Base-by-base conservation (phyloP, 2,113 vertebrate species). In the Chascanopsetta lugubris region DNA sequence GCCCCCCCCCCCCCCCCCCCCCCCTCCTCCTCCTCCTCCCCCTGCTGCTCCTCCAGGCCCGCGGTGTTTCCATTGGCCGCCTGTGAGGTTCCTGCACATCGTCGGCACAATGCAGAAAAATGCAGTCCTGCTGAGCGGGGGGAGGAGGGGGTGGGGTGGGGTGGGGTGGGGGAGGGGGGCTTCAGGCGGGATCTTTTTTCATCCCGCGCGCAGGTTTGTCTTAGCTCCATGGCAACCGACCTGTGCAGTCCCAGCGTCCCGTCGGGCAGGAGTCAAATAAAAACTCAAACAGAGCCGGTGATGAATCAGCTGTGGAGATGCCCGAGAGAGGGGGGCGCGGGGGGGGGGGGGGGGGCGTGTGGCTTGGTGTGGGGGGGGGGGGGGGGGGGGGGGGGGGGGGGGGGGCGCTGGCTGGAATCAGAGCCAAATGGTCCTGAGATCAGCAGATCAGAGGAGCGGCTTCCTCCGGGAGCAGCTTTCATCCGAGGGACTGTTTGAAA, bases 151-250 rank as follows among this genome's bases (percentile, higher is more conserved):
- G n/a, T n/a, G n/a, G n/a, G n/a, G n/a, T n/a, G n/a, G n/a, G n/a
- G n/a, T n/a, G n/a, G n/a, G n/a, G n/a, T n/a, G n/a, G n/a, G n/a
- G n/a, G n/a, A n/a, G n/a, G n/a, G n/a, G n/a, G 6, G 70, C 70
- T 86, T 80, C 55, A 58, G 81, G 75, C 79, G 80, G 72, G 72
- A 72, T 60, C 30, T 72, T 80, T 81, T 65, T 77, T 58, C 46
- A 73, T 62, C 61, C 53, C 0, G 56, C 0, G 56, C 0, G 26
- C 77, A 85, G 79, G 82, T 90, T 90, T 89, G 72, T 81, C 71
- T 80, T 70, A 69, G 73, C 72, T 77, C 88, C 81, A 83, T 87
- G 75, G 85, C 73, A 88, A 88, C 85, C 77, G 66, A 71, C 80
- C 72, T 77, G 59, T 72, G 79, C 64, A 61, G 32, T 83, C 72